phyloP scores from a whole-genome alignment of 2,888 invertebrate species.

The Camptogramma bilineatum region DNA sequence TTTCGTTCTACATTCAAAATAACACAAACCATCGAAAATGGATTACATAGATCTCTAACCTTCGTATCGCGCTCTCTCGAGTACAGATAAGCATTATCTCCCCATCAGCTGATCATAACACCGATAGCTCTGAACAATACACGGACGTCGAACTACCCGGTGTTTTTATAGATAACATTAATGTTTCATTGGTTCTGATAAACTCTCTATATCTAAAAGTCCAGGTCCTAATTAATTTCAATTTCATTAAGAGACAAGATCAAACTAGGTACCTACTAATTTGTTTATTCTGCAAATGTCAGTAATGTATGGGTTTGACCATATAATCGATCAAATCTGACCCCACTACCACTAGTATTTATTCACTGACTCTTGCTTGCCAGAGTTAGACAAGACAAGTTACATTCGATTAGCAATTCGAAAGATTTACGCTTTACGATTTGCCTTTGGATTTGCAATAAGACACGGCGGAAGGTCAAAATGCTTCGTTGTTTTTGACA shows the following conservation, averaged over 20 bases:
- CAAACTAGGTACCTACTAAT: constrained; percentile 6
- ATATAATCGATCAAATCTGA: constrained; percentile 27
- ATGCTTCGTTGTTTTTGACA: not conserved
- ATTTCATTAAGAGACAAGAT: constrained; percentile 1
- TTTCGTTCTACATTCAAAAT: constrained; percentile 32
- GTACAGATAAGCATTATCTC: constrained; percentile 35
- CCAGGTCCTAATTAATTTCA: not conserved
- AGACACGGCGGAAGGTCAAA: not conserved
- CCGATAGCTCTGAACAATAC: constrained; percentile 35
- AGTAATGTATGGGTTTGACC: constrained; percentile 19
- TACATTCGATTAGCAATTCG: constrained; percentile 3
- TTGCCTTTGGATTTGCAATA: not conserved
- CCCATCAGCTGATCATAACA: constrained; percentile 35
- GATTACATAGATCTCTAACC: constrained; percentile 14
- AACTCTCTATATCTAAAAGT: constrained; percentile 1
- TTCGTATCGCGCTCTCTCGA: constrained; percentile 28
- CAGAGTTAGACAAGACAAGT: constrained; percentile 2
- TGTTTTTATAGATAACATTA: constrained; percentile 21
- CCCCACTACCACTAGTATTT: constrained; percentile 18
- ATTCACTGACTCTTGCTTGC: constrained; percentile 12
- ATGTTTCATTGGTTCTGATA: constrained; percentile 14
- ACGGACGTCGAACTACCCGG: constrained; percentile 25
- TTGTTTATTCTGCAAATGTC: constrained; percentile 13
- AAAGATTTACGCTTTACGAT: not conserved
- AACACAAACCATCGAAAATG: constrained; percentile 15